Evolutionary conservation across 1,140 invertebrate genomes (phyloP).

Genomic region (Drosophila mayri): DNA sequence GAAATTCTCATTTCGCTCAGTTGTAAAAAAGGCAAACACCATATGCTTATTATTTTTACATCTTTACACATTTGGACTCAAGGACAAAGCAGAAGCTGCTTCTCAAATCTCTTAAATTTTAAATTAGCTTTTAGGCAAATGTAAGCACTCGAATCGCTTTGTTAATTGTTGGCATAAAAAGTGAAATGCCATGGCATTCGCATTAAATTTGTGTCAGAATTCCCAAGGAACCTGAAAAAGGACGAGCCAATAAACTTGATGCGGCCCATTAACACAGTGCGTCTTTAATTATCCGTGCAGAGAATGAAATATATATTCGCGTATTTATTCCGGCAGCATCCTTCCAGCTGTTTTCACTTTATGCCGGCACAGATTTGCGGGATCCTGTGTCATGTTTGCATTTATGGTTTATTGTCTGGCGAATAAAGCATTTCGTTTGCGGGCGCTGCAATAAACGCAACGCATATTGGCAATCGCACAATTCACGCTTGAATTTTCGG

Average conservation of each 20-base stretch:
- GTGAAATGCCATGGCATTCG: slow-evolving; percentile 9
- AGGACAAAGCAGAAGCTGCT: background rate
- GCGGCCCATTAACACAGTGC: slow-evolving; percentile 30
- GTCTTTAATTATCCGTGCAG: slow-evolving; percentile 40
- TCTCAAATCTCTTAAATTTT: slow-evolving; percentile 9
- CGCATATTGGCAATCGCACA: slow-evolving; percentile 14
- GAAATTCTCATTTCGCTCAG: background rate
- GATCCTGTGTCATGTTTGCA: slow-evolving; percentile 30
- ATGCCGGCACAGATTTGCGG: slow-evolving; percentile 14
- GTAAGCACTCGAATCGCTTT: slow-evolving; percentile 10
- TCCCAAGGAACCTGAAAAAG: background rate
- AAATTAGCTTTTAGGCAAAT: slow-evolving; percentile 33
- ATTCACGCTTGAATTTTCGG: slow-evolving; percentile 26
- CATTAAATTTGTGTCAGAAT: slow-evolving; percentile 1
- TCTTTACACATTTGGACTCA: slow-evolving; percentile 1
- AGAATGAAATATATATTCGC: slow-evolving; percentile 11
- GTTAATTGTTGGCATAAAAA: slow-evolving; percentile 36
- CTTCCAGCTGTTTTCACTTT: slow-evolving; percentile 31
- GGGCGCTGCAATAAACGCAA: slow-evolving; percentile 25
- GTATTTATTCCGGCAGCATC: slow-evolving; percentile 3
- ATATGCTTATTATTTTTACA: slow-evolving; percentile 10
- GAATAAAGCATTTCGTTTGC: slow-evolving; percentile 54
- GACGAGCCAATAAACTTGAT: slow-evolving; percentile 42
- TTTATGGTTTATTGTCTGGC: slow-evolving; percentile 51
- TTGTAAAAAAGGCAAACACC: background rate